A percentile compares a stretch with the other conserved stretches of the same genome.
These are phyloP conservation scores for Cydia fagiglandana DNA, from an alignment of 1,140 invertebrate genomes.

Conservation along the genomic window DNA sequence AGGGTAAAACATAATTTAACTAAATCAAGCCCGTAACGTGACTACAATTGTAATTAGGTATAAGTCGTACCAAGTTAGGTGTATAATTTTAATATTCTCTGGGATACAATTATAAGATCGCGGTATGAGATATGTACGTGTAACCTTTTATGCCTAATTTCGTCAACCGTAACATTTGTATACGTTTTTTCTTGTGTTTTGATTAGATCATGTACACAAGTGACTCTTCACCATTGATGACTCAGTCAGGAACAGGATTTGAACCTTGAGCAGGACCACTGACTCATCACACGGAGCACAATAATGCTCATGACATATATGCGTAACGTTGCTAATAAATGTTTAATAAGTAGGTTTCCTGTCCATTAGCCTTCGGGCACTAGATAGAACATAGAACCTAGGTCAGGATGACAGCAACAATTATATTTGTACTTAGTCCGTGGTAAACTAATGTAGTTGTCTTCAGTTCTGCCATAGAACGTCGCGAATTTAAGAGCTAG, in stretches of 20 bases:
- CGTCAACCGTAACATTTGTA: neutral
- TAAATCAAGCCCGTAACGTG: no score
- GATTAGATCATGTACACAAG: neutral
- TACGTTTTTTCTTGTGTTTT: neutral
- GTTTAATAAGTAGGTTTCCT: neutral
- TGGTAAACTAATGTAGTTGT: no score
- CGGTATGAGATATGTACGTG: neutral
- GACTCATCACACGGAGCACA: slow-evolving; percentile 1
- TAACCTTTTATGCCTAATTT: neutral
- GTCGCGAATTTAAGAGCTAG: no score
- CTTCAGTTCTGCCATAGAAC: no score
- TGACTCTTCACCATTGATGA: neutral
- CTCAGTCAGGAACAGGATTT: neutral
- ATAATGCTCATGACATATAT: neutral
- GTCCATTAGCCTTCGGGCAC: neutral
- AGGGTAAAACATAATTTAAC: no score
- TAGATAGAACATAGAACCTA: no score
- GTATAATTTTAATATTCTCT: neutral
- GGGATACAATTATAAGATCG: no score
- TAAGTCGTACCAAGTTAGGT: no score
- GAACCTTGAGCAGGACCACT: slow-evolving; percentile 9
- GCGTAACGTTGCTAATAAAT: neutral
- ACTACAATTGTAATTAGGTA: no score
- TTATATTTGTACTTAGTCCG: no score
- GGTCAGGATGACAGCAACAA: no score